These are phyloP conservation scores for Tolmerus cingulatus DNA, from an alignment of 2,888 invertebrate species.

Conservation along the genomic window DNA sequence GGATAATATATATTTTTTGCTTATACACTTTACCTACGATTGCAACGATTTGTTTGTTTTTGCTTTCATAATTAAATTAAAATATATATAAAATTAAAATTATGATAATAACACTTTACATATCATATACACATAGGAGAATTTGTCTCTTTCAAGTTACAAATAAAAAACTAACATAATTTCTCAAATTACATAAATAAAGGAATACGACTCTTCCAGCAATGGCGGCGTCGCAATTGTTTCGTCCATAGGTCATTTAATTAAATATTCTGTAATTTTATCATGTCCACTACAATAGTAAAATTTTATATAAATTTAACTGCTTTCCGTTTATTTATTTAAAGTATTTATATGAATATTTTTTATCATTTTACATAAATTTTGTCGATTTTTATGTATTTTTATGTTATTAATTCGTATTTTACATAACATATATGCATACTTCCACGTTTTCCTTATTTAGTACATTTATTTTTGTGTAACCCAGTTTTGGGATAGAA, in stretches of 20 bases:
- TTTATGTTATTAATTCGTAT: constrained; percentile 1
- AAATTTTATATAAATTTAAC: constrained; percentile 37
- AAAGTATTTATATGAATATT: constrained; percentile 32
- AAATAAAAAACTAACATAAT: constrained; percentile 32
- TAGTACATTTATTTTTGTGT: background rate
- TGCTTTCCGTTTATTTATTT: constrained; percentile 30
- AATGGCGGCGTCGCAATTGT: constrained; percentile 3
- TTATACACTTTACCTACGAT: constrained; percentile 23
- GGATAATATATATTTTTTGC: constrained; percentile 13
- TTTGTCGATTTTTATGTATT: constrained; percentile 32
- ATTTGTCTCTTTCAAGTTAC: constrained; percentile 29
- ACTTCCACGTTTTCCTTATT: constrained; percentile 7
- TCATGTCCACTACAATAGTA: constrained; percentile 26
- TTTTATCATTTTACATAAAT: constrained; percentile 34
- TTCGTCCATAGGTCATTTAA: constrained; percentile 37
- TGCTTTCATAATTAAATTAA: constrained; percentile 20
- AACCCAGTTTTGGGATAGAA: background rate
- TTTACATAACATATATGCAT: constrained; percentile 35
- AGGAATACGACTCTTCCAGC: constrained; percentile 27
- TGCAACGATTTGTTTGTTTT: constrained; percentile 37
- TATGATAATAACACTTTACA: constrained; percentile 39
- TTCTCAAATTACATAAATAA: constrained; percentile 20
- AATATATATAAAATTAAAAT: constrained; percentile 36
- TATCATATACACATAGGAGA: constrained; percentile 39
- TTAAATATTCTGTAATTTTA: constrained; percentile 32